phyloP scores from a whole-genome alignment of 2,888 invertebrate genomes.

The Imbricaverruca yamaguchii region DNA sequence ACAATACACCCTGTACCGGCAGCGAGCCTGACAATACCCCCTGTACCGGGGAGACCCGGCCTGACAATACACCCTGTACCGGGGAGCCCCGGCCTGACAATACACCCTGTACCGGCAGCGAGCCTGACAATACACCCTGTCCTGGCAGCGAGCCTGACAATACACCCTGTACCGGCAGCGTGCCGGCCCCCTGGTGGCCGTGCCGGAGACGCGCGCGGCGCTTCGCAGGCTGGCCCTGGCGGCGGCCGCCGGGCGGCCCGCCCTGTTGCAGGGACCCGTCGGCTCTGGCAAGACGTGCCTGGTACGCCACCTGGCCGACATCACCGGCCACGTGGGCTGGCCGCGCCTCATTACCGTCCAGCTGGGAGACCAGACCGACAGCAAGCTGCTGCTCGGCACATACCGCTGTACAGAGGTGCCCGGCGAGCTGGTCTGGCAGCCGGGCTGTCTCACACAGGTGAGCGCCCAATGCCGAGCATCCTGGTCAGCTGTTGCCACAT shows the following conservation, averaged over 20 bases:
- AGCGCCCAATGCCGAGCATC: not conserved
- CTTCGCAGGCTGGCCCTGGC: conserved; percentile 69
- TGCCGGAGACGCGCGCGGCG: conserved; percentile 33
- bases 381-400: conserved; percentile 85
- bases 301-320: conserved; percentile 74
- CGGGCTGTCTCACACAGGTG: conserved; percentile 78
- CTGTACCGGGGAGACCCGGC: too few relatives aligned
- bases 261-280: conserved; percentile 76
- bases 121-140: too few relatives aligned
- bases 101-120: too few relatives aligned
- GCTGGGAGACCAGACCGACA: conserved; percentile 93
- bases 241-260: conserved; percentile 59
- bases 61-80: too few relatives aligned
- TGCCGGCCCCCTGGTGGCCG: conserved; percentile 26
- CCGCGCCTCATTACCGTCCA: conserved; percentile 53
- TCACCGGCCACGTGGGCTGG: conserved; percentile 53
- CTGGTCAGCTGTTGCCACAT: too few relatives aligned
- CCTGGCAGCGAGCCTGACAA: too few relatives aligned
- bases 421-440: conserved; percentile 94
- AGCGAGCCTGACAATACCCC: too few relatives aligned
- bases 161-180: conserved; percentile 14
- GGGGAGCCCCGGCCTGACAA: too few relatives aligned
- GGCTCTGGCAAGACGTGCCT: conserved; percentile 91
- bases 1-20: too few relatives aligned
- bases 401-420: conserved; percentile 93